Evolutionary conservation across 2,113 vertebrate genomes (phyloP), one percentile per base, ranked within the genome.

Genomic region (Brachyhypopomus gauderio): DNA sequence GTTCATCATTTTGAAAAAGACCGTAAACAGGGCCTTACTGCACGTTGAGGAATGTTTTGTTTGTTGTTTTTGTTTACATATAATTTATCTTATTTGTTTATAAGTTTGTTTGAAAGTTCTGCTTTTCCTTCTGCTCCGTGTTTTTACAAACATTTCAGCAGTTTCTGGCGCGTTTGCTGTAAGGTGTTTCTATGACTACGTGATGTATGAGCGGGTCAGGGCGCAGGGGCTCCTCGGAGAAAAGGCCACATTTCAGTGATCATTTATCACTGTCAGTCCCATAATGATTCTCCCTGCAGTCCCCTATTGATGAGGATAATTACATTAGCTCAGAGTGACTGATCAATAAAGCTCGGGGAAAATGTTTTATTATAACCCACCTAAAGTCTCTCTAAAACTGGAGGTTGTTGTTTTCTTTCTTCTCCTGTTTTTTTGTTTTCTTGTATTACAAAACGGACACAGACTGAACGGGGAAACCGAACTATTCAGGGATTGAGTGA

Each of bases 281-380:
- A 98, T 97, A 99, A 99, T 99, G 97, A 98, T 98, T 97, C 97
- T 96, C 96, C 95, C 97, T 94, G 96, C 96, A 97, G 96, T 95
- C 95, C 94, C 93, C 97, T 98, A 99, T 99, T 99, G 98, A 99
- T 98, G 97, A 97, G 96, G 96, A 99, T 99, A 99, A 99, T 99
- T 99, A 97, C 97, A 99, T 99, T 99, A 99, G 96, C 96, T 95
- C 96, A 93, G 95, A 98, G 95, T 97, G 96, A 98, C 95, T 98
- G 97, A 99, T 99, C 98, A 99, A 99, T 99, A 97, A 96, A 93
- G 96, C 95, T 95, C 92, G 92, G 94, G 94, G 96, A 69, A 84
- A 84, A 98, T 97, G 94, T 93, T 91, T 96, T 96, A 96, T 95
- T 94, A 95, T 92, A 93, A 93, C 94, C 92, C 91, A 95, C 91